phyloP scores from a whole-genome alignment of 2,797 vertebrate species.

The Falco cherrug region DNA sequence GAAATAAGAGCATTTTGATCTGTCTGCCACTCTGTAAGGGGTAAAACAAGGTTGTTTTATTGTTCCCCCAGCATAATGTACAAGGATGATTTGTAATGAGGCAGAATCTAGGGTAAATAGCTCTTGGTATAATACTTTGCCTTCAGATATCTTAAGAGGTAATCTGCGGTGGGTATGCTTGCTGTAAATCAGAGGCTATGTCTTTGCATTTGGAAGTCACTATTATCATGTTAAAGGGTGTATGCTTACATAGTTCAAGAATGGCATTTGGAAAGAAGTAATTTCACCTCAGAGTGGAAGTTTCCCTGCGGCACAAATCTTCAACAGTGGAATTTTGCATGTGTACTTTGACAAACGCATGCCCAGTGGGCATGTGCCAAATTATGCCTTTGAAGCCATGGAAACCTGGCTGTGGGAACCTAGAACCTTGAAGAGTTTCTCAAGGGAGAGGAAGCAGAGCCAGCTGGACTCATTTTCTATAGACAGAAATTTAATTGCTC shows the following conservation, averaged over 20 bases:
- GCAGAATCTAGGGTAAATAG: conserved; percentile 33
- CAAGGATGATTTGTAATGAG: conserved; percentile 44
- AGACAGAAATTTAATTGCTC: conserved; percentile 42
- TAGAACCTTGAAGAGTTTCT: conserved; percentile 66
- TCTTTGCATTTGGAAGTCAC: conserved; percentile 51
- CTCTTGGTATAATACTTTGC: conserved; percentile 22
- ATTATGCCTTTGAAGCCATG: conserved; percentile 61
- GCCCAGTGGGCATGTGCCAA: conserved; percentile 54
- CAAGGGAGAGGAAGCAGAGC: conserved; percentile 61
- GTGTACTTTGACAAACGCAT: conserved; percentile 55
- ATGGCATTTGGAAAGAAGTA: conserved; percentile 60
- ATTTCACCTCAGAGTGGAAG: conserved; percentile 60
- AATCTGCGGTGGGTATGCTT: conserved; percentile 32
- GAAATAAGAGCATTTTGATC: conserved; percentile 12
- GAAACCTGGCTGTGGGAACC: conserved; percentile 61
- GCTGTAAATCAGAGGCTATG: conserved; percentile 55
- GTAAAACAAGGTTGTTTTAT: conserved; percentile 35
- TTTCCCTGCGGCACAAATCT: conserved; percentile 51
- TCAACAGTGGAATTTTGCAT: conserved; percentile 42
- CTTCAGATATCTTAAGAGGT: conserved; percentile 48
- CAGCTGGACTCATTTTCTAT: conserved; percentile 61
- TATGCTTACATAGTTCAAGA: conserved; percentile 46
- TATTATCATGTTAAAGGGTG: conserved; percentile 59
- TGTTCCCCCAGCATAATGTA: conserved; percentile 26
- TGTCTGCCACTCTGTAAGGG: not conserved